Evolutionary conservation across 2,113 vertebrate species (phyloP).

Genomic region (Percina caprodes): DNA sequence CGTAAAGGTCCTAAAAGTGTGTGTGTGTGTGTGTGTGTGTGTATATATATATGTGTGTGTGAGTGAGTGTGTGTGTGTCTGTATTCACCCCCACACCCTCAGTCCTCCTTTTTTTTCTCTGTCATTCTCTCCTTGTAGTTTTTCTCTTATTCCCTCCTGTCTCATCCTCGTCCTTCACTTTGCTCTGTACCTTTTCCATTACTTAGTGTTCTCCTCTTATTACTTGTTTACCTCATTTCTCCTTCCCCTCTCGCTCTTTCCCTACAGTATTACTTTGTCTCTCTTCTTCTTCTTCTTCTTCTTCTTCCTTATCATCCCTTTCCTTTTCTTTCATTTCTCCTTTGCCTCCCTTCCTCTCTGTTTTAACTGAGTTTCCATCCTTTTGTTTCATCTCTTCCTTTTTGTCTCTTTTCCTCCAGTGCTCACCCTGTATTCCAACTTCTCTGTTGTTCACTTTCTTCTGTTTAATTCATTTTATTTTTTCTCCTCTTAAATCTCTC

Average conservation of each 20-base stretch:
- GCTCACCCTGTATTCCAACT: too few relatives aligned
- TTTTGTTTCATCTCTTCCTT: neutral
- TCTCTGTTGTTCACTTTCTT: too few relatives aligned
- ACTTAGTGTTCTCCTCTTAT: neutral
- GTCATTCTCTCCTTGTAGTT: neutral
- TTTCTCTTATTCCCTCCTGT: neutral
- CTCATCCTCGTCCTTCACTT: neutral
- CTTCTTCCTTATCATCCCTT: too few relatives aligned
- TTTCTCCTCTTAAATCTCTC: neutral
- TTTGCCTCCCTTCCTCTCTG: neutral
- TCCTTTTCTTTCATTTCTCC: neutral
- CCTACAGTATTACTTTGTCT: neutral
- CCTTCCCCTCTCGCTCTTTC: neutral
- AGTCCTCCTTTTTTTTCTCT: neutral
- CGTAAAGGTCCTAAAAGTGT: constrained; percentile 26
- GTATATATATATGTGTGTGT: neutral
- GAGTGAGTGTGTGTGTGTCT: neutral
- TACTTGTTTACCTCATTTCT: too few relatives aligned
- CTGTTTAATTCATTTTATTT: neutral
- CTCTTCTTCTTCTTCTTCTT: too few relatives aligned
- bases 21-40: constrained; percentile 1
- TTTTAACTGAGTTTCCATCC: neutral
- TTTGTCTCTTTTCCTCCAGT: neutral
- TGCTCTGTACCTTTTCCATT: neutral
- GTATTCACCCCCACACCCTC: neutral